Evolutionary conservation across 2,888 invertebrate species (phyloP), one percentile per base, ranked within the genome.

Genomic region (Chesias legatella): DNA sequence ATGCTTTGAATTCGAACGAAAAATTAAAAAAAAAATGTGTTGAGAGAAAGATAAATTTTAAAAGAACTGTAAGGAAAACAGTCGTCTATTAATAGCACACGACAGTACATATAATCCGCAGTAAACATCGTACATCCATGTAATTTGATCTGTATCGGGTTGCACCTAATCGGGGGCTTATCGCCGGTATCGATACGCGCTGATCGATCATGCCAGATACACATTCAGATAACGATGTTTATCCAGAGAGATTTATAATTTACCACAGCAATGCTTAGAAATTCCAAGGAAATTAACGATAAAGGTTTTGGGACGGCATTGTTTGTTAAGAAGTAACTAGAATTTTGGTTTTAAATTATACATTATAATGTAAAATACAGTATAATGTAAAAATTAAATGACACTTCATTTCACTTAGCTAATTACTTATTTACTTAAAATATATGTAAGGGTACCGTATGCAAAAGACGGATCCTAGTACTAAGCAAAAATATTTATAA

Each of bases 121-220:
- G 39, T 48, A 46, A 69, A 71, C 69, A 72, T 64, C 60, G 56
- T 63, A 64, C 64, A 71, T 67, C 58, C 64, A 60, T 74, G 73
- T 74, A 76, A 76, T 73, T 72, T 69, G 76, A 79, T 78, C 66
- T 53, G 53, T 74, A 78, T 78, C 76, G 59, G 40, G 25, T 31
- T 45, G 51, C 53, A 54, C 56, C 60, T 78, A 80, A 78, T 78
- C 76, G 63, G 58, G 36, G 32, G 36, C 22, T 22, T 22, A 7
- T 7, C n/a, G 7, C 6, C 2, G 1, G 22, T 76, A 72, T 65
- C 67, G 83, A 60, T 40, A 47, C 46, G 50, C 56, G 32, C 73
- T 84, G 83, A 84, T 84, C 80, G 82, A 85, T 84, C 73, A 69
- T 71, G 63, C 55, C 38, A 58, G 79, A 81, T 82, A 78, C 63